Base-by-base conservation (phyloP, 2,113 vertebrate species). In the Macquaria ambigua region DNA sequence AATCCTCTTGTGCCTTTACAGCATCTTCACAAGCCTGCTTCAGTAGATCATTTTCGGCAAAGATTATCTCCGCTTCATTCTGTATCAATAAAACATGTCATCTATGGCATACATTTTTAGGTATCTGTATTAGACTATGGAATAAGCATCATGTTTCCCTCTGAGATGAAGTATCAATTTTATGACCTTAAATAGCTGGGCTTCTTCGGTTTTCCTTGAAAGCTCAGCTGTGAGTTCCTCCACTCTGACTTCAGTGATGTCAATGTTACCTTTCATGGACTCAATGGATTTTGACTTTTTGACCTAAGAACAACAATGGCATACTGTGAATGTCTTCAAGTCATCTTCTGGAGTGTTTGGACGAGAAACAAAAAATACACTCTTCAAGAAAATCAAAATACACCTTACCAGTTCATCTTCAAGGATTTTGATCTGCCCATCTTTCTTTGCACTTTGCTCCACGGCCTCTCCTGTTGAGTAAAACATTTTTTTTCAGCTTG, bases 351-450 rank as follows among this genome's bases (percentile, higher is more conserved):
- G 6, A 31, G 23, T 34, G n/a, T 34, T 55, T 12, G 3, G 1
- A 28, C 6, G 0, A 41, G 21, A 68, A 72, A 20, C 14, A 80
- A 68, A 70, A 4, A 15, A 39, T 62, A 50, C 28, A 78, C 10
- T 71, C 48, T 15, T 69, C 3, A 14, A 50, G 0, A 39, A 61
- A 46, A 50, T 31, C 68, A 37, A 76, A 76, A 85, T 28, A 41
- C 7, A 70, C 70, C 74, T 95, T 96, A 98, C 97, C 83, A 97
- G 86, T 66, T 95, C 90, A 86, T 90, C 91, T 91, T 94, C 93
- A 31, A 98, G 89, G 82, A 93, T 91, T 92, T 96, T 93, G 83
- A 98, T 93, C 89, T 97, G 92, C 67, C 64, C 89, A 90, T 97
- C 95, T 89, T 95, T 95, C 74, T 95, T 92, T 87, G 89, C 88